Base-by-base conservation (phyloP, 2,888 invertebrate species). In the Ormyrus labotus region DNA sequence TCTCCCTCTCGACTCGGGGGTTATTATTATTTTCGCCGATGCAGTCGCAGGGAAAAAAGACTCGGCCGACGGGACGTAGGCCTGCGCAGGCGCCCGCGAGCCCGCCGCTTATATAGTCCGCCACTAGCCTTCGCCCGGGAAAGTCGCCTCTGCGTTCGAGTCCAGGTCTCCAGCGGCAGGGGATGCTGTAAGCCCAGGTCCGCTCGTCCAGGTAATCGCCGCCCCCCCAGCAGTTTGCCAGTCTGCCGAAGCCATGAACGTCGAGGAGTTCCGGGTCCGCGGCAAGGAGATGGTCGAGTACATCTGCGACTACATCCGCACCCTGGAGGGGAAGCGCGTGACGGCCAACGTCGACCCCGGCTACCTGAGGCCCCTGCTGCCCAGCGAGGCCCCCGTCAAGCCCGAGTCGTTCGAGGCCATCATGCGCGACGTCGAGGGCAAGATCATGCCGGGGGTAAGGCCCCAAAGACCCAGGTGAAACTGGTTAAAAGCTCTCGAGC, bases 231-330 rank as follows among this genome's bases (percentile, higher is more conserved):
- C 11, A 57, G 53, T 10, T 61, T 5, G 11, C 5, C n/a, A 45
- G 47, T 34, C 57, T 0, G 34, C 34, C 34, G 2, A 2, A 71
- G 91, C 87, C 89, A 98, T 98, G 98, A 96, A 98, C 91, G 94
- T 95, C 83, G 94, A 96, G 84, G 97, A 97, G 91, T 98, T 98
- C 91, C 94, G 97, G 75, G 92, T 93, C 80, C 94, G 96, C 78
- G 98, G 98, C 69, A 96, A 96, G 90, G 96, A 97, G 92, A 98
- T 98, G 97, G 95, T 98, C 83, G 98, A 99, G 89, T 98, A 97
- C 91, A 97, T 98, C 85, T 97, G 97, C 91, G 47, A 78, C n/a
- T 81, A 81, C 45, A 67, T 97, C 93, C 95, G 94, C 82, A 96
- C 95, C n/a, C 92, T 98, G 84, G 93, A 93, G 13, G 92, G 94